Conservation (phyloP, 30 jellyfish, hydroid and myxozoan genomes). For the Chrysaora quinquecirrha region DNA sequence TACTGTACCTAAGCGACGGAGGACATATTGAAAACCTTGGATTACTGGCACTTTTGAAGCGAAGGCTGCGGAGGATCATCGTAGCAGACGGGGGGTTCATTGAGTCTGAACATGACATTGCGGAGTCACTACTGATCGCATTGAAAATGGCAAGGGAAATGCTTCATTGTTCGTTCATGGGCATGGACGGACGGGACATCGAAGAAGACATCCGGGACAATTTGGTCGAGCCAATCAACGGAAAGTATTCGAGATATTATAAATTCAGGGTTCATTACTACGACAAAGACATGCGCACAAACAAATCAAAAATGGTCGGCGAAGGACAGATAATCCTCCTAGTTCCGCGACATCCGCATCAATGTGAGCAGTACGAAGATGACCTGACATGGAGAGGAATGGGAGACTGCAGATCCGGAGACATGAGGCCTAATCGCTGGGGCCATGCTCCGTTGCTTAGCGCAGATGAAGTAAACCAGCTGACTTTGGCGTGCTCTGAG, state of each 20-base stretch:
- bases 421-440: slow-evolving; percentile 17
- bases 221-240: slow-evolving; percentile 52
- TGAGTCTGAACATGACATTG: slow-evolving; percentile 19
- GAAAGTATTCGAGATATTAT: slow-evolving; percentile 42
- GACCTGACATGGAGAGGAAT: not conserved
- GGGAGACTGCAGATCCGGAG: not conserved
- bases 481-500: slow-evolving; percentile 67
- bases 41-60: slow-evolving; percentile 61
- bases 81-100: slow-evolving; percentile 75
- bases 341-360: slow-evolving; percentile 18
- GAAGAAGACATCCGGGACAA: slow-evolving; percentile 66
- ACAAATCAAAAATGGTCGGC: slow-evolving; percentile 3
- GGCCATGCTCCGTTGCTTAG: slow-evolving; percentile 13
- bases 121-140: slow-evolving; percentile 39
- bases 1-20: slow-evolving; percentile 84
- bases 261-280: slow-evolving; percentile 59
- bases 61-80: slow-evolving; percentile 46
- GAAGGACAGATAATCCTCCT: slow-evolving; percentile 14
- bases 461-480: slow-evolving; percentile 17
- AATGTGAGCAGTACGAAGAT: not conserved
- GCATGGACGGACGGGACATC: slow-evolving; percentile 74
- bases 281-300: slow-evolving; percentile 23
- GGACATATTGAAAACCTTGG: slow-evolving; percentile 89
- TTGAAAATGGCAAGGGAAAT: slow-evolving; percentile 72
- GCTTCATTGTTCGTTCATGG: slow-evolving; percentile 77